These are phyloP conservation scores for Halichondria panicea DNA, from an alignment of 37 sponge, comb jelly and placozoan species.

Conservation along the genomic window DNA sequence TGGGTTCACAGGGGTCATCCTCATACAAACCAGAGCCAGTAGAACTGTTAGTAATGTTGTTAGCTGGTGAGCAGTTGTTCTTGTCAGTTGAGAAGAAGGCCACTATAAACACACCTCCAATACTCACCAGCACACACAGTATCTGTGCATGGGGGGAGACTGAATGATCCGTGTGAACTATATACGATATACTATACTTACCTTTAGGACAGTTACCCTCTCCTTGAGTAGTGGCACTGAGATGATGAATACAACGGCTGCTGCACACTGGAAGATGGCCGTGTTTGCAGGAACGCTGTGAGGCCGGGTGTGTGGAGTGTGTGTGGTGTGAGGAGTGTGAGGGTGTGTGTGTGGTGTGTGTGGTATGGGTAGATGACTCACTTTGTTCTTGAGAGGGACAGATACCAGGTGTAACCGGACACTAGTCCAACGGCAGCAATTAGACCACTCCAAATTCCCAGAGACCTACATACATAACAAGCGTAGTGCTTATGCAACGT, in stretches of 20 bases:
- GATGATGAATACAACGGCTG: conserved; percentile 68
- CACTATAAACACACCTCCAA: conserved; percentile 30
- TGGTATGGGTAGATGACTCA: neutral
- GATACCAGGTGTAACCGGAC: conserved; percentile 54
- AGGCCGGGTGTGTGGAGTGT: neutral
- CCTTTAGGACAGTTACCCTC: conserved; percentile 73
- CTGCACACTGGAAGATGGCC: conserved; percentile 75
- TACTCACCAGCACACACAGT: conserved; percentile 7
- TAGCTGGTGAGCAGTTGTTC: neutral
- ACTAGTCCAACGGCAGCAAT: conserved; percentile 11
- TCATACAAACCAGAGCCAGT: neutral
- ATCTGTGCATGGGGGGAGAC: neutral
- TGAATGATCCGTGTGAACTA: neutral
- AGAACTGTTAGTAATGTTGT: neutral
- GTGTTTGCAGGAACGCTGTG: conserved; percentile 80
- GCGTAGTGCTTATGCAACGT: too few species aligned
- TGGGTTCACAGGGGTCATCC: neutral
- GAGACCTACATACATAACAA: conserved; percentile 13
- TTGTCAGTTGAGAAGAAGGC: conserved; percentile 1
- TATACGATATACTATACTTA: conserved; percentile 11
- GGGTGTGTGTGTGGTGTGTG: neutral
- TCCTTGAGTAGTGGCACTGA: conserved; percentile 79
- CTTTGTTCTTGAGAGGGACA: conserved; percentile 68
- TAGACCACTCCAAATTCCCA: conserved; percentile 24
- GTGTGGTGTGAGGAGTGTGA: neutral